A percentile compares a stretch with the other conserved stretches of the same genome.
Evolutionary conservation across 2,797 vertebrate species (phyloP).

Genomic region (Crocidura indochinensis): DNA sequence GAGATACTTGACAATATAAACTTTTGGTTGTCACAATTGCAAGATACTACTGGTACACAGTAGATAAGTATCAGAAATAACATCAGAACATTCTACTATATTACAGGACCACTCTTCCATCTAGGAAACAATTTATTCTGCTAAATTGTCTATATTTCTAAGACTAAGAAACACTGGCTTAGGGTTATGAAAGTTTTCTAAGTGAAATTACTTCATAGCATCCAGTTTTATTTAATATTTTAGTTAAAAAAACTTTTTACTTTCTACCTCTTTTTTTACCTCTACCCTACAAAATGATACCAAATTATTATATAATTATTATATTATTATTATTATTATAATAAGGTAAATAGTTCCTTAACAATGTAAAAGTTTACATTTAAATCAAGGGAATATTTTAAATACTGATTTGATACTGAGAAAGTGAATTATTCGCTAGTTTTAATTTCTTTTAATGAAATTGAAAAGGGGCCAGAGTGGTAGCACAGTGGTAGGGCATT

Average conservation of each 20-base stretch:
- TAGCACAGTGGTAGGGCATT: too few species aligned
- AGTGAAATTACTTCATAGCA: neutral
- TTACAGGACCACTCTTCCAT: too few species aligned
- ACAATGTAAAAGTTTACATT: neutral
- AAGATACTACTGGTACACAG: neutral
- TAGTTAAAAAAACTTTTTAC: neutral
- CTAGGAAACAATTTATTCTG: neutral
- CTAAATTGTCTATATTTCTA: neutral
- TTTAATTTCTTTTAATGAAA: conserved; percentile 50
- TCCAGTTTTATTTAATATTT: neutral
- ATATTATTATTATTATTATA: too few species aligned
- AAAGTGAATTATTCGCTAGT: conserved; percentile 24
- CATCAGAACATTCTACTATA: neutral
- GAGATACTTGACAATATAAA: neutral
- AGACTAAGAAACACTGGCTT: neutral
- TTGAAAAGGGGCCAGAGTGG: too few species aligned
- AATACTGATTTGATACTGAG: conserved; percentile 37
- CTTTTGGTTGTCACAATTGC: neutral
- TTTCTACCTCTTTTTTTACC: neutral
- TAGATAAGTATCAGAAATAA: neutral
- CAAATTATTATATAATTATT: neutral
- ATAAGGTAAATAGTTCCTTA: neutral
- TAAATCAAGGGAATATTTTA: conserved; percentile 32
- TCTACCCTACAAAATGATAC: neutral
- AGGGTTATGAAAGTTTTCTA: neutral